Evolutionary conservation across 2,113 vertebrate genomes (phyloP).

Genomic region (Hydropotes inermis): DNA sequence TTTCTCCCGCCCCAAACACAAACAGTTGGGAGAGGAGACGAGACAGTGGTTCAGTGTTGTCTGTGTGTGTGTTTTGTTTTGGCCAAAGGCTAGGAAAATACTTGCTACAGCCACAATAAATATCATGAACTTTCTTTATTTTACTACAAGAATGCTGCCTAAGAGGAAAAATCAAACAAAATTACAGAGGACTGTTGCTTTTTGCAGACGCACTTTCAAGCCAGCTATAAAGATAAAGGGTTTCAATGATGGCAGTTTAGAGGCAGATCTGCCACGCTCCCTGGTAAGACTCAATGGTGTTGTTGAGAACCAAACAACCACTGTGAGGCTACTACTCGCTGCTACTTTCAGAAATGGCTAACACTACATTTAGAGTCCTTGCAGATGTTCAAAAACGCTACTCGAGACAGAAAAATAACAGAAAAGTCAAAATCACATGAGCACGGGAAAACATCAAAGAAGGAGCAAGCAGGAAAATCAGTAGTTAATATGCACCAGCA

Average conservation of each 20-base stretch:
- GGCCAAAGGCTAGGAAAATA: constrained; percentile 60
- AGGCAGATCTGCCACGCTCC: background rate
- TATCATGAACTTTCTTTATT: constrained; percentile 59
- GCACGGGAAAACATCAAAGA: background rate
- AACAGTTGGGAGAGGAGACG: background rate
- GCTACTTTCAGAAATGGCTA: constrained; percentile 12
- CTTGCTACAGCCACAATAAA: constrained; percentile 34
- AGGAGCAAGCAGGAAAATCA: background rate
- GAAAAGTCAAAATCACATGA: background rate
- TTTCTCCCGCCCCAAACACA: background rate
- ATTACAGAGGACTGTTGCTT: constrained; percentile 16
- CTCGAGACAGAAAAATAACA: background rate
- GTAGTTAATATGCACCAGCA: background rate
- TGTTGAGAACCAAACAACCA: constrained; percentile 12
- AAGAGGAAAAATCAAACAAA: constrained; percentile 63
- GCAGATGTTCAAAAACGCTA: background rate
- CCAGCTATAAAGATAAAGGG: constrained; percentile 55
- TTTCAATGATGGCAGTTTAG: background rate
- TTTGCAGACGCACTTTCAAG: constrained; percentile 23
- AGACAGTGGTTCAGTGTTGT: background rate
- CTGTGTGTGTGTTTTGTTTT: constrained; percentile 16
- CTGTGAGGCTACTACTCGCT: background rate
- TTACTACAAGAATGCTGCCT: constrained; percentile 55
- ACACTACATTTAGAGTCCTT: background rate
- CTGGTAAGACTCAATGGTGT: background rate